Conservation (phyloP, 1,140 invertebrate genomes). For the Eurosta solidaginis region DNA sequence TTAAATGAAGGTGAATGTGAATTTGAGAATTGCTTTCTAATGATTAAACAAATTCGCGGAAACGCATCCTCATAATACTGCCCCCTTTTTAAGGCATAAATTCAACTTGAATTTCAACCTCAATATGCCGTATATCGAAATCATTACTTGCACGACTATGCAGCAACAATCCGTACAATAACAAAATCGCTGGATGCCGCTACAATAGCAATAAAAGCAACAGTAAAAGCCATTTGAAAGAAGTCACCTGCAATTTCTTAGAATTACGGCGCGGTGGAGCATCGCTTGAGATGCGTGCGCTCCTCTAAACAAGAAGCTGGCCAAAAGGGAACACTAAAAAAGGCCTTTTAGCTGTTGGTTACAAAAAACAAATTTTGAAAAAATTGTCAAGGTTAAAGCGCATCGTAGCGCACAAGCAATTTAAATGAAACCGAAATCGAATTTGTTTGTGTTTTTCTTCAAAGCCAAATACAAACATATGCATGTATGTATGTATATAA, state of each 20-base stretch:
- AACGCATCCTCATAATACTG: neutral
- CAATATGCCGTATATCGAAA: neutral
- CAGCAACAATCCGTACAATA: neutral
- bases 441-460: neutral
- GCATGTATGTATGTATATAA: no score
- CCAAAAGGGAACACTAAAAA: neutral
- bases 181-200: neutral
- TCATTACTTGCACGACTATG: constrained; percentile 1
- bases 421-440: neutral
- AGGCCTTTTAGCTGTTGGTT: no score
- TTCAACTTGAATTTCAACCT: neutral
- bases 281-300: neutral
- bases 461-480: no score
- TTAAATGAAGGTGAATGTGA: neutral
- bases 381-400: constrained; percentile 27
- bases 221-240: constrained; percentile 8
- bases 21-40: constrained; percentile 26
- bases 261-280: constrained; percentile 30
- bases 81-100: neutral
- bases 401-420: constrained; percentile 22
- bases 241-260: constrained; percentile 33
- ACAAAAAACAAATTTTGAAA: neutral
- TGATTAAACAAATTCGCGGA: constrained; percentile 37
- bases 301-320: neutral
- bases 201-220: neutral